Conservation (phyloP, 2,888 invertebrate species). For the Tipula helvola region DNA sequence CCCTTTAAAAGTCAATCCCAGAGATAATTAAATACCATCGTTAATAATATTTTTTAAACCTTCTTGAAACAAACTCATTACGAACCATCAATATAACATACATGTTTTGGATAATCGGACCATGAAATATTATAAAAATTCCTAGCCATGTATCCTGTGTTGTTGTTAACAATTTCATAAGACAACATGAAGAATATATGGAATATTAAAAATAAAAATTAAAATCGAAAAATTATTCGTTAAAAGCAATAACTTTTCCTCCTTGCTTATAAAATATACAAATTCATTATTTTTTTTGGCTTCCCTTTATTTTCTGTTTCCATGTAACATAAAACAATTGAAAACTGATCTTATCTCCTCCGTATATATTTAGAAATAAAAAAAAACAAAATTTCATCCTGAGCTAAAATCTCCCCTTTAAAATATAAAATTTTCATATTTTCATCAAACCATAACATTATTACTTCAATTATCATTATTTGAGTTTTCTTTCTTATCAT, state of each 20-base stretch:
- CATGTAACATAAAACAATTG: neutral
- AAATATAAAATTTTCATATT: neutral
- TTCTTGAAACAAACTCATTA: too few species aligned
- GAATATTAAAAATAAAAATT: too few species aligned
- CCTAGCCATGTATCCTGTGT: too few species aligned
- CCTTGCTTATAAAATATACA: neutral
- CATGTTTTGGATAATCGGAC: too few species aligned
- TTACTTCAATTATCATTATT: neutral
- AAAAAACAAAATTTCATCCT: neutral
- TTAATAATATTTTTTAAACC: too few species aligned
- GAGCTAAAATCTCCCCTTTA: neutral
- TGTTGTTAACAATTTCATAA: too few species aligned
- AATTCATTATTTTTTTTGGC: neutral
- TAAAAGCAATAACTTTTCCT: neutral
- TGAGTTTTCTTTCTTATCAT: neutral
- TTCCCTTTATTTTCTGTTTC: neutral
- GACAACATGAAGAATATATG: too few species aligned
- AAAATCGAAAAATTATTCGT: neutral
- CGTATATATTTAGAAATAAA: neutral
- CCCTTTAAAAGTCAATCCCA: too few species aligned
- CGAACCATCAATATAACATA: too few species aligned
- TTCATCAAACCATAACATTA: slow-evolving; percentile 4
- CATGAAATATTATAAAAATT: too few species aligned
- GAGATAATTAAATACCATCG: too few species aligned
- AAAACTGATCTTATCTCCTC: neutral